These are phyloP conservation scores for Grantiella picta DNA, from an alignment of 2,113 vertebrate species.

Conservation along the genomic window DNA sequence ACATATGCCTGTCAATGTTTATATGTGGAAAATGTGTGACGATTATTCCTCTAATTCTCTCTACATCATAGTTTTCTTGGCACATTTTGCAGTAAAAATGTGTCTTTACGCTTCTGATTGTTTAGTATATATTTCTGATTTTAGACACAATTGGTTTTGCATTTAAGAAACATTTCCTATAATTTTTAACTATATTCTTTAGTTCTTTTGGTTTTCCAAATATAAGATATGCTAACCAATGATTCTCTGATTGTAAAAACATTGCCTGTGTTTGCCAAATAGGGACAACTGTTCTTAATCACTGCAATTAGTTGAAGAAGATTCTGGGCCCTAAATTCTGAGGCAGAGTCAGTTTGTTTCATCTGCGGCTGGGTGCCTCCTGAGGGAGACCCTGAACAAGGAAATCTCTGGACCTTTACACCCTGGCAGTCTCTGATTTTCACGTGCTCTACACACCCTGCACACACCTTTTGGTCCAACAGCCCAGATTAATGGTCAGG, in stretches of 20 bases:
- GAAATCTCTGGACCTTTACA: accelerated
- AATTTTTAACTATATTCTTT: not conserved
- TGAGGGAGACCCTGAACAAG: not conserved
- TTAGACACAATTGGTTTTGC: not conserved
- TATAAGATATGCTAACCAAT: not conserved
- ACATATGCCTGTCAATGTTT: no score
- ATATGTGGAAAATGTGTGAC: not conserved
- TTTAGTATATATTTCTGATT: not conserved
- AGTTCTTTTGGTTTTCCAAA: not conserved
- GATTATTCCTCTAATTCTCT: not conserved
- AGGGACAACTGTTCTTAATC: not conserved
- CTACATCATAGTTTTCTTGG: not conserved
- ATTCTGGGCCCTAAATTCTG: accelerated
- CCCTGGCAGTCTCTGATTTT: no score
- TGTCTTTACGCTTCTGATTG: not conserved
- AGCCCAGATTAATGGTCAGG: not conserved
- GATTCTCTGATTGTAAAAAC: not conserved
- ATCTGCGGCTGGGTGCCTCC: not conserved
- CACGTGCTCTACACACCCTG: accelerated
- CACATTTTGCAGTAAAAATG: not conserved
- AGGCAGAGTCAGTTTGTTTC: not conserved
- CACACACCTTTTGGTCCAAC: accelerated
- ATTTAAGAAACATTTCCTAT: not conserved
- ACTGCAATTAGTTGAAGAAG: not conserved
- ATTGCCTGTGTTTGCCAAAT: not conserved